Evolutionary conservation across 1,140 invertebrate genomes (phyloP), one percentile per base, ranked within the genome.

Genomic region (Drosophila lini): DNA sequence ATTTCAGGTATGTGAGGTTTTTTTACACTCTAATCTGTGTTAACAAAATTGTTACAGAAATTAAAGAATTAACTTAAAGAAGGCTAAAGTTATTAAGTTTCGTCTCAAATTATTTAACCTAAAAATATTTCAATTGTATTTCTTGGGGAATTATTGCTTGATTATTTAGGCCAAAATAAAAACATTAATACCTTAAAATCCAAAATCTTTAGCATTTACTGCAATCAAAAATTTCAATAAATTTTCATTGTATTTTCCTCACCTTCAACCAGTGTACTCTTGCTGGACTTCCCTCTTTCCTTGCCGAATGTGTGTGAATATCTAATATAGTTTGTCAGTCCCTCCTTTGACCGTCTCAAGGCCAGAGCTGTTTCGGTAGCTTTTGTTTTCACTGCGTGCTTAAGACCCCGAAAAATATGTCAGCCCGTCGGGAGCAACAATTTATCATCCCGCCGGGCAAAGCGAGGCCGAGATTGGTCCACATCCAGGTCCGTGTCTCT

Each of bases 341-440:
- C 61, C 50, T 78, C 45, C 57, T 83, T 82, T 75, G 64, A 71
- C 42, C 56, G 65, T 62, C 80, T 78, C 47, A 82, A 78, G 74
- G 74, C 69, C 67, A 61, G n/a, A 57, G 22, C 22, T 32, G 28
- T 47, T 34, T 47, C n/a, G 31, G 40, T 19, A 41, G 63, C 74
- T 78, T 78, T 78, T 77, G 59, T 71, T 78, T 58, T 55, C 47
- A 70, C 74, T 61, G 74, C 74, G 41, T 64, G 48, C 57, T 64
- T 56, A 82, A 78, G 70, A 59, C 56, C 63, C 67, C 41, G 25
- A 69, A 78, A 77, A 82, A 82, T 60, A 76, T 78, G 80, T 78
- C 80, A 78, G 80, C 31, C 56, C 50, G 34, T 16, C 38, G 47
- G 64, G 56, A 62, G 74, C 42, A 75, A 62, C 80, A 82, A 83